Percentiles rank a stretch among this genome's conserved stretches.
These are phyloP conservation scores for Catostomus latipinnis DNA, from an alignment of 2,797 vertebrate genomes.

Conservation along the genomic window DNA sequence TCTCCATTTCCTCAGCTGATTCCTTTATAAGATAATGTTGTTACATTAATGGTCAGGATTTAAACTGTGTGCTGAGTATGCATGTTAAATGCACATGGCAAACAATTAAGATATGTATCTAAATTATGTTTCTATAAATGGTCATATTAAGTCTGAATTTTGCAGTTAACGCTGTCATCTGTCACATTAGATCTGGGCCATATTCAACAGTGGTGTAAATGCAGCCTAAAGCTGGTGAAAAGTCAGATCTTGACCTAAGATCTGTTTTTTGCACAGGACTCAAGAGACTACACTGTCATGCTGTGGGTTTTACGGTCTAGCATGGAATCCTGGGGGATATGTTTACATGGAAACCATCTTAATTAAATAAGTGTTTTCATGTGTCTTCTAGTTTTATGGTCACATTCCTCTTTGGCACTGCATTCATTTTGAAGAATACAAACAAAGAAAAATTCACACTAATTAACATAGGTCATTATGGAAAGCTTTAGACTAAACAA, in stretches of 20 bases:
- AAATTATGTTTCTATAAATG: too few relatives aligned
- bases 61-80: too few relatives aligned
- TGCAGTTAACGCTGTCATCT: too few relatives aligned
- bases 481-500: slow-evolving; percentile 1
- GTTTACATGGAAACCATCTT: slow-evolving; percentile 57
- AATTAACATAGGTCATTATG: not conserved
- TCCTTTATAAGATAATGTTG: slow-evolving; percentile 1
- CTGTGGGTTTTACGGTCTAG: slow-evolving; percentile 36
- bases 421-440: not conserved
- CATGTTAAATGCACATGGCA: too few relatives aligned
- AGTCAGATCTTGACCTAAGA: not conserved
- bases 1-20: slow-evolving; percentile 24
- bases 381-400: not conserved
- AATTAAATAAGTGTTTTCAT: slow-evolving; percentile 61
- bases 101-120: too few relatives aligned
- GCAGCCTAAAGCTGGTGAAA: too few relatives aligned
- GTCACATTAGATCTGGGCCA: too few relatives aligned
- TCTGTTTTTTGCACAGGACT: slow-evolving; percentile 43
- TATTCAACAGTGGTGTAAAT: too few relatives aligned
- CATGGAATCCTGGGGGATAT: slow-evolving; percentile 47
- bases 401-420: slow-evolving; percentile 34
- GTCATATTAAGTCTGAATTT: too few relatives aligned
- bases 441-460: not conserved
- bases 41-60: not conserved
- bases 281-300: slow-evolving; percentile 29